Base-by-base conservation (phyloP, 1,140 invertebrate genomes). In the Drosophila repletoides region DNA sequence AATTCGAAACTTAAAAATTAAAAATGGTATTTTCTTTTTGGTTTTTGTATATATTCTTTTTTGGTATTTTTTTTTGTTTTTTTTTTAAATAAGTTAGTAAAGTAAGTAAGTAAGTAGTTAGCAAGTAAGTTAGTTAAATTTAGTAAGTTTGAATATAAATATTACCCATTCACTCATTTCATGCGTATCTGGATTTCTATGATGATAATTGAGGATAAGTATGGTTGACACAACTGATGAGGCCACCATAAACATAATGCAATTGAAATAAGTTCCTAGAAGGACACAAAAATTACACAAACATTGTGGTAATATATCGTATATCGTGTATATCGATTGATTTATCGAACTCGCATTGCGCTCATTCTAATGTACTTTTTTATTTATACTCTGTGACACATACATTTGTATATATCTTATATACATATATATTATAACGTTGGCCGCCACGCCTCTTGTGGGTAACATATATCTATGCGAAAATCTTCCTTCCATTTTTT, bases 161-260 rank as follows among this genome's bases (percentile, higher is more conserved):
- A 89, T 94, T 94, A 99, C 98, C 97, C 97, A 98, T 89, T 95
- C 94, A 77, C 98, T 97, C 98, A 99, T 99, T 92, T 98, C 96
- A 91, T 99, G 98, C 65, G 97, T 99, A 91, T 99, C 98, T 67
- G 97, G 94, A 90, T 97, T 97, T 80, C 98, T 94, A 93, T 99
- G 98, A 93, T 99, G 98, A 92, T 99, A 99, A 93, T 99, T 99
- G 75, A 99, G 94, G 88, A 99, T 99, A 87, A 99, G 94, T 80
- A 99, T 98, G 56, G 98, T 99, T 91, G 97, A 98, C 83, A 99
- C 97, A 86, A 99, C 98, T 66, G 98, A 99, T 87, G 98, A 97
- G 75, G 98, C 98, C 91, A 99, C 98, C 88, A 90, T 90, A 92
- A 99, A 98, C 98, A 99, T 99, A 91, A 99, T 99, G 93, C 97